These are phyloP conservation scores for Bolinopsis microptera DNA, from an alignment of 37 sponge, comb jelly and placozoan species.

Conservation along the genomic window DNA sequence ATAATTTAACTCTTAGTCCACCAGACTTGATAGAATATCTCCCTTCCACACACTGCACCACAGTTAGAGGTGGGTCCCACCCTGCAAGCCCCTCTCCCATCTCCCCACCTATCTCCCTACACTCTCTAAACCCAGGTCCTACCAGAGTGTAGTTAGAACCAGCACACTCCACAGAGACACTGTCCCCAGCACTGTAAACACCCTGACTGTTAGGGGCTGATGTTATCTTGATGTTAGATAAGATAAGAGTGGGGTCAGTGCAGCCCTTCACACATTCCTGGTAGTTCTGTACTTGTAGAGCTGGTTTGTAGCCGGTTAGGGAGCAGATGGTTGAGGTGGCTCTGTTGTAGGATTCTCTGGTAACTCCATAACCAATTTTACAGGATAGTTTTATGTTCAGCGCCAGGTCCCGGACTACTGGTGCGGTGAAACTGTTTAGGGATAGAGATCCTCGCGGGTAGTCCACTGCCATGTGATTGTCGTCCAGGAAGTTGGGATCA, in stretches of 20 bases:
- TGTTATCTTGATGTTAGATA: neutral
- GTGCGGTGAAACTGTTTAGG: neutral
- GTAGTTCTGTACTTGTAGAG: neutral
- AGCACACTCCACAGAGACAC: neutral
- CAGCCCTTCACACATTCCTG: neutral
- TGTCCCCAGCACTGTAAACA: neutral
- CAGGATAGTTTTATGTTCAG: neutral
- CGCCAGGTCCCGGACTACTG: neutral
- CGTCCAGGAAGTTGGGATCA: neutral
- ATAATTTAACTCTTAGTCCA: neutral
- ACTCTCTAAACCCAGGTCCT: neutral
- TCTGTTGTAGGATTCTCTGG: neutral
- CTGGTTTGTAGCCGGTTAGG: neutral
- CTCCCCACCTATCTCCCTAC: neutral
- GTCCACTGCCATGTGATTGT: neutral
- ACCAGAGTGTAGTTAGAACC: neutral
- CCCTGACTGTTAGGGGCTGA: neutral
- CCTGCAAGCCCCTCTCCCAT: neutral
- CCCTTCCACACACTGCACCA: neutral
- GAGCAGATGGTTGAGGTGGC: neutral
- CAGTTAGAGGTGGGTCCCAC: conserved; percentile 16
- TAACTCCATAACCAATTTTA: neutral
- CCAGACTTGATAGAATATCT: neutral
- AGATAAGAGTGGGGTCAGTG: neutral
- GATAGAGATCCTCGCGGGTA: neutral